These are phyloP conservation scores for Lerista edwardsae DNA, from an alignment of 2,797 vertebrate genomes.

Conservation along the genomic window DNA sequence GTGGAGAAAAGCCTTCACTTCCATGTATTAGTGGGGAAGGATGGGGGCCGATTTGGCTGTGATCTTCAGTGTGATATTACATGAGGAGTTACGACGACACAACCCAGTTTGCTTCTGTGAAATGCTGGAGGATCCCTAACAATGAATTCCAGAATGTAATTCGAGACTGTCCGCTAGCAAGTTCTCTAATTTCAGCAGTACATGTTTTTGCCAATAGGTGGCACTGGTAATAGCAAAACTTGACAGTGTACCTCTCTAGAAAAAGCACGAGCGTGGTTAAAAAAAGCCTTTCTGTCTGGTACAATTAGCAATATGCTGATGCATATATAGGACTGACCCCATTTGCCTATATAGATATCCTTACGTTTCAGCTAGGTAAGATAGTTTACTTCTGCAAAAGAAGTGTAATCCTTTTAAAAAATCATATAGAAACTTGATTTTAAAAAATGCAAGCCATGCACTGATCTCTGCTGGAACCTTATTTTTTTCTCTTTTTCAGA, in stretches of 20 bases:
- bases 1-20: neutral
- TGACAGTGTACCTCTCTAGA: neutral
- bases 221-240: neutral
- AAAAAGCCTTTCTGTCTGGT: neutral
- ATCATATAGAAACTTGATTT: neutral
- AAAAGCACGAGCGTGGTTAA: neutral
- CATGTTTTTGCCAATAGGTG: neutral
- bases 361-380: neutral
- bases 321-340: neutral
- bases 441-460: too few species aligned
- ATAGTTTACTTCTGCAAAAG: neutral
- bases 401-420: neutral
- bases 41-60: neutral
- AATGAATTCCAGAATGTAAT: neutral
- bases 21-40: neutral
- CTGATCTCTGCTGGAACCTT: too few species aligned
- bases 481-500: too few species aligned
- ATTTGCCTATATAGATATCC: neutral
- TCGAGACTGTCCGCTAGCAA: rapidly evolving
- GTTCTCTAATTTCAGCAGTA: rapidly evolving
- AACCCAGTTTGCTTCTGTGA: too few species aligned
- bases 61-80: neutral
- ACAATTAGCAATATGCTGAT: neutral
- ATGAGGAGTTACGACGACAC: neutral
- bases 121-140: neutral